These are phyloP conservation scores for Trissoscelio sp. DNA, from an alignment of 2,888 invertebrate genomes.

Conservation along the genomic window DNA sequence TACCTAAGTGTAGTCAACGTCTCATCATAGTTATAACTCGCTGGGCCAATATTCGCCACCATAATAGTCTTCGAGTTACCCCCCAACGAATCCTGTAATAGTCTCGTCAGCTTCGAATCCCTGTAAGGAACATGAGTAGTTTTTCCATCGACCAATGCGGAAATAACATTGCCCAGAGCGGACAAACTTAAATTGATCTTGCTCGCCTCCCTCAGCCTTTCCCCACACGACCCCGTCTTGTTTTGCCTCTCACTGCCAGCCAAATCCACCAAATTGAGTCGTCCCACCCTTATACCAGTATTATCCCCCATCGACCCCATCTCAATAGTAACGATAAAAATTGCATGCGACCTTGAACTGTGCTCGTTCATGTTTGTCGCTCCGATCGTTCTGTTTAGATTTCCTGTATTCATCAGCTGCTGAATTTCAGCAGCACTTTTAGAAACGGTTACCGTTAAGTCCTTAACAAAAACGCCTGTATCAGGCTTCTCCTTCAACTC, in stretches of 20 bases:
- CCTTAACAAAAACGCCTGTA: constrained; percentile 97
- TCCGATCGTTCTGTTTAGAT: constrained; percentile 96
- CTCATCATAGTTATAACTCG: constrained; percentile 98
- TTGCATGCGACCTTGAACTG: constrained; percentile 98
- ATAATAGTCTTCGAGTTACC: constrained; percentile 99
- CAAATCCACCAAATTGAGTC: constrained; percentile 98
- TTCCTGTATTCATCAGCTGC: constrained; percentile 96
- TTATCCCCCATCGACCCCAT: constrained; percentile 90
- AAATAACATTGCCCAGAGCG: constrained; percentile 99
- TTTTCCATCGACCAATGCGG: constrained; percentile 96
- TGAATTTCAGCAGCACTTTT: constrained; percentile 97
- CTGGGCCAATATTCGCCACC: constrained; percentile 99
- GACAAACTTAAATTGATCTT: constrained; percentile 98
- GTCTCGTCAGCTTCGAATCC: constrained; percentile 97
- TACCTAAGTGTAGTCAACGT: constrained; percentile 98
- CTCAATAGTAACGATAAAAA: constrained; percentile 98
- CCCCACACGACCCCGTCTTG: constrained; percentile 97
- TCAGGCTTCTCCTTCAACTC: constrained; percentile 91
- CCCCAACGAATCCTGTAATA: constrained; percentile 98
- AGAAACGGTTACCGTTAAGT: constrained; percentile 96
- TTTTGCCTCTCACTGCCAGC: constrained; percentile 99
- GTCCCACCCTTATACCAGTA: constrained; percentile 90
- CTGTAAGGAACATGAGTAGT: constrained; percentile 98
- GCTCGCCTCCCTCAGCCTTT: constrained; percentile 96
- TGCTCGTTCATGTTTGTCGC: constrained; percentile 99